phyloP scores from a whole-genome alignment of 2,888 invertebrate species.

The Psococerastis gibbosa region DNA sequence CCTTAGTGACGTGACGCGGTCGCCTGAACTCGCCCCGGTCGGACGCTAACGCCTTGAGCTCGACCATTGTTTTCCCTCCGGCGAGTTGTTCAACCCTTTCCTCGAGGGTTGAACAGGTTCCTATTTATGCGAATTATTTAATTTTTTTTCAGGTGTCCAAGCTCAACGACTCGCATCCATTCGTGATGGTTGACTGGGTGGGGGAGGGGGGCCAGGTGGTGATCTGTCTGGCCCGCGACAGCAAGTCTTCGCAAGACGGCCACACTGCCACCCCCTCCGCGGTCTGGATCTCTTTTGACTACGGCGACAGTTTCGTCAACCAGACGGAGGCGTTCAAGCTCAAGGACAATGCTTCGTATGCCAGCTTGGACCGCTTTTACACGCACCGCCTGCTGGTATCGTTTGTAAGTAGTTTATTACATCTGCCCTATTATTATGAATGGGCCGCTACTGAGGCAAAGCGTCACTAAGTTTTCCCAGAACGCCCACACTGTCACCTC shows the following conservation, averaged over 20 bases:
- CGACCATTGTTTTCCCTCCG: no score
- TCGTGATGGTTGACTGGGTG: conserved; percentile 83
- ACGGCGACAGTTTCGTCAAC: conserved; percentile 60
- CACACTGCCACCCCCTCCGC: conserved; percentile 35
- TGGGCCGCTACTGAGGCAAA: no score
- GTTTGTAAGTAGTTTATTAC: no score
- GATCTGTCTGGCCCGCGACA: conserved; percentile 63
- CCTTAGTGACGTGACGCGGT: no score
- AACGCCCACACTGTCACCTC: no score
- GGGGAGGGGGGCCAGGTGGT: conserved; percentile 64
- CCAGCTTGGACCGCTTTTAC: conserved; percentile 65
- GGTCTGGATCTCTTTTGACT: conserved; percentile 72
- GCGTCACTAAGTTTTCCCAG: no score
- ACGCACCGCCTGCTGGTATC: no score
- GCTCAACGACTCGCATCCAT: conserved; percentile 71
- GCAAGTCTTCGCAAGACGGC: not conserved
- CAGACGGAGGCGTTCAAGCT: conserved; percentile 48
- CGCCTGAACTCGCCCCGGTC: no score
- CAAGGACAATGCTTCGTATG: conserved; percentile 32
- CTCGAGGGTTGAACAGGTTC: no score
- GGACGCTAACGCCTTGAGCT: no score
- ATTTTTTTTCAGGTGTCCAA: conserved; percentile 41
- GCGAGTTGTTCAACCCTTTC: no score
- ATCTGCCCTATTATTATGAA: no score
- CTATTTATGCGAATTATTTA: not conserved